Evolutionary conservation across 1,140 invertebrate genomes (phyloP).

Genomic region (Drosophila jambulina): DNA sequence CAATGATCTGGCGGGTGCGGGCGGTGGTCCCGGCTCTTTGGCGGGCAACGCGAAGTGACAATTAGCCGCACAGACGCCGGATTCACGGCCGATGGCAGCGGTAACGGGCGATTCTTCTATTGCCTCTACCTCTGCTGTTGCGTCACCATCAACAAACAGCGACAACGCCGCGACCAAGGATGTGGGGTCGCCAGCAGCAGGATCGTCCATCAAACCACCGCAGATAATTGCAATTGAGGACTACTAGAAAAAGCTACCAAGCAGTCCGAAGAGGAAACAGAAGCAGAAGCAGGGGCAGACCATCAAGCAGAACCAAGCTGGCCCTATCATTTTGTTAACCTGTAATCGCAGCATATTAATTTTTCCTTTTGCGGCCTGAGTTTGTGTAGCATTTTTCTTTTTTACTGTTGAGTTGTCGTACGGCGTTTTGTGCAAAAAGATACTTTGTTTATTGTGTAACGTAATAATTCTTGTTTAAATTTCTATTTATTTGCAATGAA

Average conservation of each 20-base stretch:
- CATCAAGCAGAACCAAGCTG: conserved; percentile 33
- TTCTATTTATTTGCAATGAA: conserved; percentile 61
- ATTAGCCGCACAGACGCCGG: conserved; percentile 85
- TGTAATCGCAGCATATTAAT: conserved; percentile 20
- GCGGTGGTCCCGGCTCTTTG: conserved; percentile 33
- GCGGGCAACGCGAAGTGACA: conserved; percentile 85
- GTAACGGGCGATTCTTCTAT: conserved; percentile 28
- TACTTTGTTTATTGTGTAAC: conserved; percentile 70
- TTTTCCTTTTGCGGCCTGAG: conserved; percentile 56
- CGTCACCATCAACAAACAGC: conserved; percentile 51
- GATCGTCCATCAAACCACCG: conserved; percentile 77
- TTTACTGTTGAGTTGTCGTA: conserved; percentile 72
- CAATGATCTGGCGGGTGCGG: conserved; percentile 74
- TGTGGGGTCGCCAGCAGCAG: conserved; percentile 61
- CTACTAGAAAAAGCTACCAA: conserved; percentile 68
- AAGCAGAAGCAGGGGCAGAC: conserved; percentile 13
- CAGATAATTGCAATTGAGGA: conserved; percentile 84
- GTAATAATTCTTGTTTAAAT: conserved; percentile 61
- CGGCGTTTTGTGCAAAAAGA: conserved; percentile 71
- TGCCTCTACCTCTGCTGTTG: conserved; percentile 30
- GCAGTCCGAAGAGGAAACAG: conserved; percentile 26
- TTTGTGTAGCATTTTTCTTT: conserved; percentile 51
- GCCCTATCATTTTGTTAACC: conserved; percentile 37
- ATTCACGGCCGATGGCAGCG: conserved; percentile 57
- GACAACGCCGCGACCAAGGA: conserved; percentile 69